Conservation (phyloP, 2,797 vertebrate genomes). For the Hydrophis major region DNA sequence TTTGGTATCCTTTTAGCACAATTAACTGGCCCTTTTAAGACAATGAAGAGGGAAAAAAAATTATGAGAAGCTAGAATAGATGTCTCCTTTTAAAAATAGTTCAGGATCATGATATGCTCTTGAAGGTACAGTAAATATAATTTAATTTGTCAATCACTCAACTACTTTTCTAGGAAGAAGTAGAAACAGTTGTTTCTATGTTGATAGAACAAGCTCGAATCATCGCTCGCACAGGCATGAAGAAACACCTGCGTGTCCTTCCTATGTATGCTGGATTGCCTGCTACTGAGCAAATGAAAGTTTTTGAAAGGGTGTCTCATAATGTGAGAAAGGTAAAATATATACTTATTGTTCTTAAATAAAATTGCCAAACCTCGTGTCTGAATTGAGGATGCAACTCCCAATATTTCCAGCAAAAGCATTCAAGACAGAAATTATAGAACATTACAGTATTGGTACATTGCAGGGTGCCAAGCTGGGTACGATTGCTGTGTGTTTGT, state of each 20-base stretch:
- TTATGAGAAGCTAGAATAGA: not conserved
- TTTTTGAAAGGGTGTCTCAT: conserved; percentile 87
- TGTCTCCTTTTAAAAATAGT: not conserved
- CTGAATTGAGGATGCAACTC: not conserved
- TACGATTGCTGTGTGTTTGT: not conserved
- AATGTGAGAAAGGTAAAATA: conserved; percentile 88
- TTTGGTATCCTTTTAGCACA: not conserved
- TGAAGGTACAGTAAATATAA: not conserved
- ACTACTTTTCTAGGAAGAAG: conserved; percentile 83
- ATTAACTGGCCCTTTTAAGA: not conserved
- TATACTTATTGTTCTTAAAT: not conserved
- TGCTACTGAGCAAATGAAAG: conserved; percentile 92
- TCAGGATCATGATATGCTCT: not conserved
- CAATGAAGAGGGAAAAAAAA: not conserved
- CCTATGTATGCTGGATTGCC: conserved; percentile 97
- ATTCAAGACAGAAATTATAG: not conserved
- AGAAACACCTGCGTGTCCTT: conserved; percentile 89
- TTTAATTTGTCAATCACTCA: conserved; percentile 11
- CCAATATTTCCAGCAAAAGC: not conserved
- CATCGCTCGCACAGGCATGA: conserved; percentile 89
- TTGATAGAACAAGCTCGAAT: conserved; percentile 91
- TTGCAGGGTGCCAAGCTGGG: not conserved
- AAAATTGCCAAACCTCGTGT: not conserved
- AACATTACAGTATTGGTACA: not conserved
- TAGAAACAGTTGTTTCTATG: conserved; percentile 91